These are phyloP conservation scores for Caradrina clavipalpis DNA, from an alignment of 2,888 invertebrate species.

Conservation along the genomic window DNA sequence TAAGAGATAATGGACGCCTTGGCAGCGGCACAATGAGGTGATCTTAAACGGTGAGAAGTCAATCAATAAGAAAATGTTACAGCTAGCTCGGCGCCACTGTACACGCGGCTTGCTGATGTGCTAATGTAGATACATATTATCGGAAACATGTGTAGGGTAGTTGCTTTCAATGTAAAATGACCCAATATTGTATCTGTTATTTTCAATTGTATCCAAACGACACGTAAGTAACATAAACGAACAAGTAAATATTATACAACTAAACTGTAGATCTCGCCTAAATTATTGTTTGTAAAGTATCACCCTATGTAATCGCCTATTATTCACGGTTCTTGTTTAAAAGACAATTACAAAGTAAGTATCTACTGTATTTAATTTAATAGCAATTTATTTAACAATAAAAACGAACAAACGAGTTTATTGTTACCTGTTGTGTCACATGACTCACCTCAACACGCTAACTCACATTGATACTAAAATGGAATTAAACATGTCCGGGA, in stretches of 20 bases:
- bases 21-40: conserved; percentile 40
- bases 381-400: conserved; percentile 44
- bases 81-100: conserved; percentile 12
- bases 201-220: too few relatives aligned
- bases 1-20: conserved; percentile 58
- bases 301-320: conserved; percentile 21
- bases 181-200: too few relatives aligned
- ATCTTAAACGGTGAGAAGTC: conserved; percentile 41
- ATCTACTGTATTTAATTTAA: conserved; percentile 39
- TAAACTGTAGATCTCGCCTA: conserved; percentile 8
- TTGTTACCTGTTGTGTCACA: conserved; percentile 36
- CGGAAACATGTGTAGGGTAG: neutral
- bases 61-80: conserved; percentile 22
- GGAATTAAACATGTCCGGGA: conserved; percentile 39
- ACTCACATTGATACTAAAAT: conserved; percentile 54
- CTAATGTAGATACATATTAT: neutral
- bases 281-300: conserved; percentile 1
- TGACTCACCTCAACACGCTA: conserved; percentile 32
- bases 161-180: neutral
- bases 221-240: neutral
- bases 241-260: neutral
- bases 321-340: conserved; percentile 30
- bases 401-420: conserved; percentile 31
- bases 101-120: neutral
- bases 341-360: conserved; percentile 32